Conservation (phyloP, 1,140 invertebrate genomes). For the Pteromalus puparum region DNA sequence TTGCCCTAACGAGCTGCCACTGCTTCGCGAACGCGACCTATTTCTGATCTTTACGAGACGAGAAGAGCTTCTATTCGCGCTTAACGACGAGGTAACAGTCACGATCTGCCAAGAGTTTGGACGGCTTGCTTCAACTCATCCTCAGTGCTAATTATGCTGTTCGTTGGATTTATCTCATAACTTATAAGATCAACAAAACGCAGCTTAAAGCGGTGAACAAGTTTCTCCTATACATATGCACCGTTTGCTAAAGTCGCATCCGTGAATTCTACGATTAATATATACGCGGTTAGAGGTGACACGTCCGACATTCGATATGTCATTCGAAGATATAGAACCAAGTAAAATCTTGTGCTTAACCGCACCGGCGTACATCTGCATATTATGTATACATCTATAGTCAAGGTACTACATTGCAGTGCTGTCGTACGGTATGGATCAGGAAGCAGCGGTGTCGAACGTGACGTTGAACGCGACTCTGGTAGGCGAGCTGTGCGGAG, state of each 20-base stretch:
- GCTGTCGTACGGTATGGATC: conserved; percentile 68
- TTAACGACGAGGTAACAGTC: background rate
- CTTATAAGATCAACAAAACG: too few species aligned
- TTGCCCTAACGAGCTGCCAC: too few species aligned
- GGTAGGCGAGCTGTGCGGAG: conserved; percentile 80
- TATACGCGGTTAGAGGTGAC: background rate
- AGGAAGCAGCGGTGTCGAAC: conserved; percentile 60
- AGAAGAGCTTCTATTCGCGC: background rate
- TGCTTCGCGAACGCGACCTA: background rate
- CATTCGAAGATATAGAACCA: background rate
- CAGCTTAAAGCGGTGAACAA: too few species aligned
- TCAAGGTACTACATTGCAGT: conserved; percentile 59
- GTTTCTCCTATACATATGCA: too few species aligned
- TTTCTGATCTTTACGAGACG: background rate
- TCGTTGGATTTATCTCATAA: too few species aligned
- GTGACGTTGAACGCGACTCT: conserved; percentile 63
- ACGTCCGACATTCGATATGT: background rate
- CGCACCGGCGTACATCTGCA: background rate
- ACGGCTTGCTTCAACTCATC: background rate
- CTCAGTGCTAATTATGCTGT: background rate
- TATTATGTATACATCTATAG: background rate
- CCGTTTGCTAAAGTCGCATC: too few species aligned
- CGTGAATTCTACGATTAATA: too few species aligned
- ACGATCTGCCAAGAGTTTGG: background rate
- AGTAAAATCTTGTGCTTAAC: background rate